Percentiles rank a stretch among this genome's conserved stretches.
phyloP scores from a whole-genome alignment of 2,888 invertebrate species.

The Trimorus sp. region DNA sequence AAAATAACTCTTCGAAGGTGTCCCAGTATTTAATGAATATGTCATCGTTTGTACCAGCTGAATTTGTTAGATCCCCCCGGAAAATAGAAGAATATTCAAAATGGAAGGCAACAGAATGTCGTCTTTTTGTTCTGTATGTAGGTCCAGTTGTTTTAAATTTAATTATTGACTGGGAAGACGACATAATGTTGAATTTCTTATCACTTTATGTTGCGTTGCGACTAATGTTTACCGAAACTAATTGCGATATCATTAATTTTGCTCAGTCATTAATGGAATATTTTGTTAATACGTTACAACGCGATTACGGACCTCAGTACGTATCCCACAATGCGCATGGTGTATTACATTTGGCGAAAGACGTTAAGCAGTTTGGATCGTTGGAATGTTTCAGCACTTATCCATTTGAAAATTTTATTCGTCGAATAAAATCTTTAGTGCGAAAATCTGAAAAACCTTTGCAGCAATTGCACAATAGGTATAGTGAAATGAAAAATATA shows the following conservation, averaged over 20 bases:
- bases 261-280: no score
- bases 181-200: slow-evolving; percentile 12
- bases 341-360: slow-evolving; percentile 11
- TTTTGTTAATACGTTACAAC: slow-evolving; percentile 8
- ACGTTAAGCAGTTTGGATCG: slow-evolving; percentile 6
- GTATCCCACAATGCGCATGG: slow-evolving; percentile 24
- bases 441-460: slow-evolving; percentile 24
- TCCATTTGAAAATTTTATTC: slow-evolving; percentile 23
- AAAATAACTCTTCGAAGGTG: neutral
- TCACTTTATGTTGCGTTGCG: slow-evolving; percentile 9
- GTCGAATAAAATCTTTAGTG: slow-evolving; percentile 3
- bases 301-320: neutral
- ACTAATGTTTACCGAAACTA: slow-evolving; percentile 4
- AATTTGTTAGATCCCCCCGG: slow-evolving; percentile 4
- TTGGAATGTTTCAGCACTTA: slow-evolving; percentile 24
- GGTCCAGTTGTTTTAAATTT: slow-evolving; percentile 17
- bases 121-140: slow-evolving; percentile 3
- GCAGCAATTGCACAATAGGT: slow-evolving; percentile 18
- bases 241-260: neutral
- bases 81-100: neutral
- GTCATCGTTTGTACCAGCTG: neutral
- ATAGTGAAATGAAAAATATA: slow-evolving; percentile 3
- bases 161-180: slow-evolving; percentile 12
- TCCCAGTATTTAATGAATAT: neutral
- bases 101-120: no score